Percentiles rank a stretch among this genome's conserved stretches.
Evolutionary conservation across 2,797 vertebrate species (phyloP).

Genomic region (Clarias pachynema): DNA sequence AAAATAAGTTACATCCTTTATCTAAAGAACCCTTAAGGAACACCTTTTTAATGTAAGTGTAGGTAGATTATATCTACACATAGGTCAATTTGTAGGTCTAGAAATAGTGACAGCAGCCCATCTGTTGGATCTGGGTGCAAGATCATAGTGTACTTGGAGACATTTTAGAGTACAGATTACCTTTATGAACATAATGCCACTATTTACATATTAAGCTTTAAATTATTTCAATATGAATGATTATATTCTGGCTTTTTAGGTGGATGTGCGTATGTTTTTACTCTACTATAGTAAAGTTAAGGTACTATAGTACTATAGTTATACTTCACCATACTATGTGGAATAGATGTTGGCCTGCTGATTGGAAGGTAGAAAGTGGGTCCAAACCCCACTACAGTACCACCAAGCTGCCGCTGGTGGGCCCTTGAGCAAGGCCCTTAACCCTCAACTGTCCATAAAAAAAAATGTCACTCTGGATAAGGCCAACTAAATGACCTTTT

Average conservation of each 20-base stretch:
- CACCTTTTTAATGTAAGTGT: neutral
- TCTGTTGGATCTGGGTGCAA: neutral
- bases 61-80: neutral
- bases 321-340: no score
- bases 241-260: neutral
- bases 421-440: no score
- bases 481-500: no score
- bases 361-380: no score
- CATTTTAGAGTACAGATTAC: conserved; percentile 4
- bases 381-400: no score
- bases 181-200: neutral
- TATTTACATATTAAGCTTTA: neutral
- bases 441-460: no score
- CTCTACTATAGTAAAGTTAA: no score
- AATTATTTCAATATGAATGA: neutral
- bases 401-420: no score
- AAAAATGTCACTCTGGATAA: no score
- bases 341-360: no score
- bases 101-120: neutral
- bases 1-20: neutral
- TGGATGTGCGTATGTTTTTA: neutral
- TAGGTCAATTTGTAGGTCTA: conserved; percentile 10
- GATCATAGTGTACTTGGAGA: neutral
- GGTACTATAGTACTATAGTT: no score
- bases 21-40: neutral